Percentiles rank a stretch among this genome's conserved stretches.
Evolutionary conservation across 2,888 invertebrate species (phyloP).

Genomic region (Caenorhabditis becei): DNA sequence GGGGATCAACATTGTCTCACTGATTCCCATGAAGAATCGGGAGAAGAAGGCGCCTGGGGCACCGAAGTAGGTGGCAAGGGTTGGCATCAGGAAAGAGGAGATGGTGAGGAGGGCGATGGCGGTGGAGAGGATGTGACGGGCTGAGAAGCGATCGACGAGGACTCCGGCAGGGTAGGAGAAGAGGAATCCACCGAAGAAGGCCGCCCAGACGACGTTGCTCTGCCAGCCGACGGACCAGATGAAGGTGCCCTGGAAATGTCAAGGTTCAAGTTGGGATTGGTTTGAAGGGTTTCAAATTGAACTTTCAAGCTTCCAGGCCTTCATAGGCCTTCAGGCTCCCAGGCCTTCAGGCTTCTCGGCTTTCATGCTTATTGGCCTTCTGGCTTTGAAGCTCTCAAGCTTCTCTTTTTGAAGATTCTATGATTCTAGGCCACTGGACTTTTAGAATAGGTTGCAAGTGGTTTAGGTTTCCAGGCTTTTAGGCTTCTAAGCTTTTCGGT

Average conservation of each 20-base stretch:
- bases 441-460: too few species aligned
- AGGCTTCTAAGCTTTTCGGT: too few species aligned
- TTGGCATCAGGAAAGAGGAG: constrained; percentile 62
- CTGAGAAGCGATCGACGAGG: constrained; percentile 57
- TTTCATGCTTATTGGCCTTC: too few species aligned
- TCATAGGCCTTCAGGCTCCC: too few species aligned
- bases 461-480: too few species aligned
- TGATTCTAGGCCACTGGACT: too few species aligned
- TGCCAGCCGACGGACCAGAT: constrained; percentile 58
- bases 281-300: background rate
- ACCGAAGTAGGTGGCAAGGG: constrained; percentile 60
- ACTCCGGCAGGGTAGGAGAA: constrained; percentile 57
- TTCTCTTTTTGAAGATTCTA: too few species aligned
- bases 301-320: too few species aligned
- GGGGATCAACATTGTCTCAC: constrained; percentile 74
- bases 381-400: too few species aligned
- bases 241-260: constrained; percentile 55
- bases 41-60: constrained; percentile 59
- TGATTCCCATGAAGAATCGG: constrained; percentile 73
- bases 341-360: too few species aligned
- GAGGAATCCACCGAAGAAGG: constrained; percentile 64
- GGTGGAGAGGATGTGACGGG: constrained; percentile 58
- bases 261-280: too few species aligned
- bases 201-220: constrained; percentile 56
- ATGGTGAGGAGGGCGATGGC: constrained; percentile 44